Evolutionary conservation across 2,888 invertebrate genomes (phyloP).

Genomic region (Laothoe populi): DNA sequence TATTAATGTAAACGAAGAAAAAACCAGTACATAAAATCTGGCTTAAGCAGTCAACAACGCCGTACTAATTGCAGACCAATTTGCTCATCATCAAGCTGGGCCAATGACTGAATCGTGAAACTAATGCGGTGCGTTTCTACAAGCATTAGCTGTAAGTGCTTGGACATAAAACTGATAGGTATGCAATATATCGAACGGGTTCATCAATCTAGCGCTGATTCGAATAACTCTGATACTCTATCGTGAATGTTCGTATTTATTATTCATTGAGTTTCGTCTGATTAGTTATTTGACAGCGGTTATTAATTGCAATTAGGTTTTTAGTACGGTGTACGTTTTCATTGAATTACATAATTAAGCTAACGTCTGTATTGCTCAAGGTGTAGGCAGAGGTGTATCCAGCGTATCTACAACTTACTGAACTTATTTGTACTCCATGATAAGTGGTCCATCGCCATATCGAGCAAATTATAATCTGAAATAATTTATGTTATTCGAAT

Average conservation of each 20-base stretch:
- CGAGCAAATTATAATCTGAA: too few relatives aligned
- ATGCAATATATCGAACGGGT: conserved; percentile 72
- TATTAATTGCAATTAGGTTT: background rate
- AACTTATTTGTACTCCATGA: too few relatives aligned
- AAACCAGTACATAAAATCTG: too few relatives aligned
- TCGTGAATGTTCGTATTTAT: background rate
- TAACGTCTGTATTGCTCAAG: too few relatives aligned
- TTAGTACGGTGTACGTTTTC: background rate
- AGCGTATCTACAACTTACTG: too few relatives aligned
- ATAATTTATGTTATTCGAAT: too few relatives aligned
- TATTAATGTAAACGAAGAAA: too few relatives aligned
- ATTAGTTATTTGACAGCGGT: background rate
- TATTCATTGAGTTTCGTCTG: conserved; percentile 1
- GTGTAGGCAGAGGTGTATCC: too few relatives aligned
- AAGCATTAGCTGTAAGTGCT: conserved; percentile 76
- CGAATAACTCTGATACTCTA: conserved; percentile 43
- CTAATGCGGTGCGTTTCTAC: conserved; percentile 65
- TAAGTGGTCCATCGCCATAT: too few relatives aligned
- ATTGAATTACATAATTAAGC: too few relatives aligned
- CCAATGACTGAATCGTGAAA: conserved; percentile 41
- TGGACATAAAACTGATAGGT: conserved; percentile 81
- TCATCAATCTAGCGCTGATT: conserved; percentile 72
- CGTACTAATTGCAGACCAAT: conserved; percentile 46
- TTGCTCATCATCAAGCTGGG: conserved; percentile 54
- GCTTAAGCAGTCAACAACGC: background rate